Evolutionary conservation across 2,797 vertebrate species (phyloP).

Genomic region (Lycodopsis pacificus): DNA sequence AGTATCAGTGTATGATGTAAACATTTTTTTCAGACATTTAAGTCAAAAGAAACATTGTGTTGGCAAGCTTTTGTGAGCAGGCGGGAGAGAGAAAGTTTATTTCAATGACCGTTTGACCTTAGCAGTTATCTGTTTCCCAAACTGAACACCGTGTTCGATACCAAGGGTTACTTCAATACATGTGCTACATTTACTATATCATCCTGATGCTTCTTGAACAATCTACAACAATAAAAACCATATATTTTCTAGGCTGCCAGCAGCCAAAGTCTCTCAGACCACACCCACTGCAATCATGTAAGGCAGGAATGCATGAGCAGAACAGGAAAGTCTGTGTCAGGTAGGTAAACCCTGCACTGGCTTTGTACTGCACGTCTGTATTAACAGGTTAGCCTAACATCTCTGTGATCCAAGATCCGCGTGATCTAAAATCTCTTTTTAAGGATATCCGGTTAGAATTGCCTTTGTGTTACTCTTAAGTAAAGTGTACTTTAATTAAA

Average conservation of each 20-base stretch:
- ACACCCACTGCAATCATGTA: conserved; percentile 88
- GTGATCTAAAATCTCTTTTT: conserved; percentile 49
- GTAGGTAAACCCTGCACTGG: conserved; percentile 75
- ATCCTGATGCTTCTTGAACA: conserved; percentile 73
- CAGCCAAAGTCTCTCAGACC: conserved; percentile 85
- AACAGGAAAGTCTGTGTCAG: conserved; percentile 85
- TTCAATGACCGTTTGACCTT: conserved; percentile 82
- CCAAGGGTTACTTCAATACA: conserved; percentile 76
- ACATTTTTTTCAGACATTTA: conserved; percentile 87
- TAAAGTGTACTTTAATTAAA: conserved; percentile 13
- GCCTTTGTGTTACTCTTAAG: conserved; percentile 21
- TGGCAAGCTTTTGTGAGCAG: conserved; percentile 67
- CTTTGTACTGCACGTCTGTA: conserved; percentile 70
- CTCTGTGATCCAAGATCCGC: conserved; percentile 50
- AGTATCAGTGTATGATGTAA: conserved; percentile 93
- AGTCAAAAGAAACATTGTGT: conserved; percentile 76
- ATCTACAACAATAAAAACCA: conserved; percentile 81
- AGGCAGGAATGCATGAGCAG: conserved; percentile 86
- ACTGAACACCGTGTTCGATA: conserved; percentile 70
- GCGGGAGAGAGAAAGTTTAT: conserved; percentile 65
- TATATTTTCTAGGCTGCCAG: conserved; percentile 84
- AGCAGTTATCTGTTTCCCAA: conserved; percentile 68
- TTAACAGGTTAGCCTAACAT: conserved; percentile 74
- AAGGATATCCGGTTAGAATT: conserved; percentile 48
- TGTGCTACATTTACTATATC: conserved; percentile 83